Evolutionary conservation across 2,797 vertebrate species (phyloP).

Genomic region (Bradypodion pumilum): DNA sequence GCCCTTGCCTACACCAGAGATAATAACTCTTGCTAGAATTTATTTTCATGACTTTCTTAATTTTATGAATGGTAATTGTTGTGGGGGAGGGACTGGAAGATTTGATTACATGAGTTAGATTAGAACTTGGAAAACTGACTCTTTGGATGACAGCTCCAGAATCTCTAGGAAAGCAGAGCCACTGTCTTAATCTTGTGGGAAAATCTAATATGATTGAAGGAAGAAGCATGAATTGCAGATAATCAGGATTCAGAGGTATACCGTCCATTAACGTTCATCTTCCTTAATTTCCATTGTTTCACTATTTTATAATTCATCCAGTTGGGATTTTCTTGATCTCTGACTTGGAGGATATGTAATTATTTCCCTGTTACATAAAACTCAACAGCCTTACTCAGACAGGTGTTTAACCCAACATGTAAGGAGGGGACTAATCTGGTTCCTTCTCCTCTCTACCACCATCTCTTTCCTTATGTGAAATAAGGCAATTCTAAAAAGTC

Average conservation of each 20-base stretch:
- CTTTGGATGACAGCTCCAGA: not conserved
- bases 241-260: not conserved
- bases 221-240: not conserved
- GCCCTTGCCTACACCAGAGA: conserved; percentile 66
- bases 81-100: conserved; percentile 27
- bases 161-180: not conserved
- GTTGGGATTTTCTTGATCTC: too few relatives aligned
- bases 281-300: not conserved
- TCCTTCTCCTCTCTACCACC: too few relatives aligned
- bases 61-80: conserved; percentile 51
- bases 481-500: too few relatives aligned
- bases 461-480: too few relatives aligned
- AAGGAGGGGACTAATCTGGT: too few relatives aligned
- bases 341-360: too few relatives aligned
- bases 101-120: not conserved
- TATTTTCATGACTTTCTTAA: conserved; percentile 58
- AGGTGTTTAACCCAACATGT: too few relatives aligned
- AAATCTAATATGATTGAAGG: not conserved
- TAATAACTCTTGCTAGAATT: conserved; percentile 54
- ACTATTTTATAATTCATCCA: not conserved
- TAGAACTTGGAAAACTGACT: too few relatives aligned
- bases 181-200: not conserved
- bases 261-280: not conserved
- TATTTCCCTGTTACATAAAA: too few relatives aligned
- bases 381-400: too few relatives aligned